These are phyloP conservation scores for Orchestes rusci DNA, from an alignment of 2,888 invertebrate genomes.

Conservation along the genomic window DNA sequence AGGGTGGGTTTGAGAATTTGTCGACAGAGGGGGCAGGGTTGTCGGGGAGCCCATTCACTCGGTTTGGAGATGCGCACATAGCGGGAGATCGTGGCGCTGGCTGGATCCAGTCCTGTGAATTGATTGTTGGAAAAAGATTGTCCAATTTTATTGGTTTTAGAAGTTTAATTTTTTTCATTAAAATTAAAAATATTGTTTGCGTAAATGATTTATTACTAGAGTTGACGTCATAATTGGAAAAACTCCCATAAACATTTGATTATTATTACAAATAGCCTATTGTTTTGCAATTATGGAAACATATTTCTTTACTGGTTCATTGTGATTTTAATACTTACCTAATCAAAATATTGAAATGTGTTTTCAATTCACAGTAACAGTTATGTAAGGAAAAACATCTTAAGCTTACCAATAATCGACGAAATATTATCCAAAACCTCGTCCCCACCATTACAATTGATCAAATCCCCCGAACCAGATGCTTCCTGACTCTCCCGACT, in stretches of 20 bases:
- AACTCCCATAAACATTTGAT: too few relatives aligned
- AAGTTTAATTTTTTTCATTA: too few relatives aligned
- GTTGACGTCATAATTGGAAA: too few relatives aligned
- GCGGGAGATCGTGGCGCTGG: constrained; percentile 58
- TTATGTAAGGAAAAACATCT: too few relatives aligned
- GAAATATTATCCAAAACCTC: constrained; percentile 33
- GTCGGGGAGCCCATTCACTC: constrained; percentile 59
- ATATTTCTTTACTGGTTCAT: too few relatives aligned
- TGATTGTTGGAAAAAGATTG: constrained; percentile 6
- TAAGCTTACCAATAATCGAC: constrained; percentile 38
- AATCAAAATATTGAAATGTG: too few relatives aligned
- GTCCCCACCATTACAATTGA: constrained; percentile 39
- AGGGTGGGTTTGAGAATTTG: constrained; percentile 52
- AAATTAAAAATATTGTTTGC: too few relatives aligned
- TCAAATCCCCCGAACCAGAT: constrained; percentile 40
- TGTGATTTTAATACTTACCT: too few relatives aligned
- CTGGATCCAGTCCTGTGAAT: constrained; percentile 50
- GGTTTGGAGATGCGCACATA: constrained; percentile 62
- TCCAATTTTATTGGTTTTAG: not conserved
- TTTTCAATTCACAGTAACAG: too few relatives aligned
- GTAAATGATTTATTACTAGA: too few relatives aligned
- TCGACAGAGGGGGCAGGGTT: constrained; percentile 65
- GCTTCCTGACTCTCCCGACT: constrained; percentile 59
- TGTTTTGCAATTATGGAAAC: too few relatives aligned
- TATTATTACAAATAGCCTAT: too few relatives aligned